Evolutionary conservation across 2,888 invertebrate species (phyloP).

Genomic region (Tetramorium bicarinatum): DNA sequence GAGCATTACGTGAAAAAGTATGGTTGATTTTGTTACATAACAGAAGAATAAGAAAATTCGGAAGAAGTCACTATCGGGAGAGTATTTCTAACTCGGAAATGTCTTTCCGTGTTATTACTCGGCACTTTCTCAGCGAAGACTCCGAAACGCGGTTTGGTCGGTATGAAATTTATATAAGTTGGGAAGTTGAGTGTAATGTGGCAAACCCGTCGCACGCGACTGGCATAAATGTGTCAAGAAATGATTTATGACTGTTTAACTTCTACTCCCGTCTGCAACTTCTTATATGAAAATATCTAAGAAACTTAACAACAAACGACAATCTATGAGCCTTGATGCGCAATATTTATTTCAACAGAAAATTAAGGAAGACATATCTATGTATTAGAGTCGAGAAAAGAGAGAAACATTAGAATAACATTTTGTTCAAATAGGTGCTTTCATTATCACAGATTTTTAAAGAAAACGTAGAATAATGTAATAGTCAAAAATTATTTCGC

Average conservation of each 20-base stretch:
- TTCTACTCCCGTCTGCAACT: slow-evolving; percentile 64
- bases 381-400: not conserved
- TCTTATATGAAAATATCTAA: slow-evolving; percentile 45
- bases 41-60: slow-evolving; percentile 2
- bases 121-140: slow-evolving; percentile 52
- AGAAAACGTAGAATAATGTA: not conserved
- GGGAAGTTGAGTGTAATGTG: slow-evolving; percentile 79
- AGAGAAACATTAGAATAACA: not conserved
- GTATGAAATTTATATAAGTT: slow-evolving; percentile 78
- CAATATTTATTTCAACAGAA: slow-evolving; percentile 31
- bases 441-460: not conserved
- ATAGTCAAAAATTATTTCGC: slow-evolving; percentile 3
- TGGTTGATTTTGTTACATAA: not conserved
- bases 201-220: slow-evolving; percentile 77
- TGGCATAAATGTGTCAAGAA: slow-evolving; percentile 78
- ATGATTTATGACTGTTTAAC: slow-evolving; percentile 76
- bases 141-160: slow-evolving; percentile 58
- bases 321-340: slow-evolving; percentile 20
- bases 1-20: not conserved
- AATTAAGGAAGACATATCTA: not conserved
- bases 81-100: slow-evolving; percentile 60
- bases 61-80: not conserved
- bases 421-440: not conserved
- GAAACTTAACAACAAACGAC: slow-evolving; percentile 32
- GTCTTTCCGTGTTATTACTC: slow-evolving; percentile 63